phyloP scores from a whole-genome alignment of 2,797 vertebrate species.

The Callimico goeldii region DNA sequence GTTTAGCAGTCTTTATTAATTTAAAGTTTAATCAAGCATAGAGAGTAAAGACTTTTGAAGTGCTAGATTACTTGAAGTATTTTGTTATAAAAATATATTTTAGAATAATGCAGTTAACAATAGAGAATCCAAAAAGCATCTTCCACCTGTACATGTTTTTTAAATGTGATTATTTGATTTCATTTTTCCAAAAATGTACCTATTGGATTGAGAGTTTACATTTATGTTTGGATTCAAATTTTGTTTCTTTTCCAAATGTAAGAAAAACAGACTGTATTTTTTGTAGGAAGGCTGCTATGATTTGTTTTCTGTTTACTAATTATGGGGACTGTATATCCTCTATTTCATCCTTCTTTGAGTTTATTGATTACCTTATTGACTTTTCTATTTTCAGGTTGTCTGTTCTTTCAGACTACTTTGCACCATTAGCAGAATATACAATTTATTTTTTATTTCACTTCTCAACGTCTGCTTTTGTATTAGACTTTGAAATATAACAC shows the following conservation, averaged over 20 bases:
- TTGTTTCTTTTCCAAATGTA: slow-evolving; percentile 46
- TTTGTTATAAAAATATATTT: background rate
- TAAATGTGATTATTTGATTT: background rate
- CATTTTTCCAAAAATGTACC: background rate
- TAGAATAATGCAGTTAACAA: background rate
- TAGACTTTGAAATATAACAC: slow-evolving; percentile 53
- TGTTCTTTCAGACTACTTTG: slow-evolving; percentile 68
- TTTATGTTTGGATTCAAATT: slow-evolving; percentile 16
- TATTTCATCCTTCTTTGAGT: slow-evolving; percentile 66
- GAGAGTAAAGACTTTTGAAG: background rate
- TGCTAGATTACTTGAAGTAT: background rate
- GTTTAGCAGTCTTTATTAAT: background rate
- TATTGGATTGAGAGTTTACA: background rate
- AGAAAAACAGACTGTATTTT: slow-evolving; percentile 44
- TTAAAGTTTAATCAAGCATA: background rate
- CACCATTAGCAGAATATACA: slow-evolving; percentile 51
- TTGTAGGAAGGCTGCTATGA: slow-evolving; percentile 48
- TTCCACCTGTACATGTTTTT: background rate
- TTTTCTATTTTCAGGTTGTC: slow-evolving; percentile 64
- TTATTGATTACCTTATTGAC: slow-evolving; percentile 72
- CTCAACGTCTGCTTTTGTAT: slow-evolving; percentile 35
- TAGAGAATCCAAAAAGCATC: background rate
- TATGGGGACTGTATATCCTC: slow-evolving; percentile 7
- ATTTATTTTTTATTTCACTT: slow-evolving; percentile 55
- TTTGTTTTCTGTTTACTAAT: slow-evolving; percentile 66